phyloP scores from a whole-genome alignment of 2,113 vertebrate species.

The Argyrosomus japonicus region DNA sequence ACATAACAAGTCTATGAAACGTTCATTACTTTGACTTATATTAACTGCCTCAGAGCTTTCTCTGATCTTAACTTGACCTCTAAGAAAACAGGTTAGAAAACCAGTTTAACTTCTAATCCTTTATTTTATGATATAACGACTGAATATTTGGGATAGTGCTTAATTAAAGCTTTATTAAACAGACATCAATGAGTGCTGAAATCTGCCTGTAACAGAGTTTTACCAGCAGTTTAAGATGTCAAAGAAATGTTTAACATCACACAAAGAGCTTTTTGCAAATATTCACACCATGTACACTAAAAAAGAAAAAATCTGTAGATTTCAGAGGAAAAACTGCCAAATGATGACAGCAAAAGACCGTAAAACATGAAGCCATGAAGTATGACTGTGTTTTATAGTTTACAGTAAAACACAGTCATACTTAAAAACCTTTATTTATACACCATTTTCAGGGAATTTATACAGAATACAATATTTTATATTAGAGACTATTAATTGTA shows the following conservation, averaged over 20 bases:
- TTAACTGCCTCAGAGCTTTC: not conserved
- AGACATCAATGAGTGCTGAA: not conserved
- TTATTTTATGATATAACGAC: not conserved
- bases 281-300: not conserved
- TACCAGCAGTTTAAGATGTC: not conserved
- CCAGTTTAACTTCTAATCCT: not conserved
- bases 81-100: slow-evolving; percentile 3
- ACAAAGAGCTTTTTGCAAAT: not conserved
- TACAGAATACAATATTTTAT: too few relatives aligned
- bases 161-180: not conserved
- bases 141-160: not conserved
- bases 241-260: too few relatives aligned
- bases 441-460: too few relatives aligned
- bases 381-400: too few relatives aligned
- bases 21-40: not conserved
- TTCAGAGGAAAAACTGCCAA: too few relatives aligned
- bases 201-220: not conserved
- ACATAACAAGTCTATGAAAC: not conserved
- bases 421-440: too few relatives aligned
- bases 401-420: too few relatives aligned
- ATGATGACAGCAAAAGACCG: too few relatives aligned
- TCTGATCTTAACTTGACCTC: not conserved
- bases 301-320: too few relatives aligned
- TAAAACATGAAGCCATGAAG: too few relatives aligned
- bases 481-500: too few relatives aligned